Conservation (phyloP, 2,888 invertebrate genomes). For the Caenorhabditis japonica region DNA sequence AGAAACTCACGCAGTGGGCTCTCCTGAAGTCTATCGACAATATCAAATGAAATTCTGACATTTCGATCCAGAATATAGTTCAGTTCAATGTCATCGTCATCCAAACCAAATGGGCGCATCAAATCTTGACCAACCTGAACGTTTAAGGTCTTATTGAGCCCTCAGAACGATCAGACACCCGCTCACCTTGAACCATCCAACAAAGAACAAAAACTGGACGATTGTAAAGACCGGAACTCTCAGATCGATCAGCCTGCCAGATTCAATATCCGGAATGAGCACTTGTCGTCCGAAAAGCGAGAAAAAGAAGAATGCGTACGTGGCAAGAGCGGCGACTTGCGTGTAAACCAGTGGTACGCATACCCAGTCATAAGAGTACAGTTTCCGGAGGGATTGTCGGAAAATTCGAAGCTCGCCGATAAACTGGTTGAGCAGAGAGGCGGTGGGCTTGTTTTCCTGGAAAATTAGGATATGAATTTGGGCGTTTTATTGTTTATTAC, state of each 20-base stretch:
- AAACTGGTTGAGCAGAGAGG: conserved; percentile 62
- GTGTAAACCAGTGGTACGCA: conserved; percentile 68
- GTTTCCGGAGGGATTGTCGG: conserved; percentile 57
- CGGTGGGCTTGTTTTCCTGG: conserved; percentile 58
- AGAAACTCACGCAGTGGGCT: conserved; percentile 51
- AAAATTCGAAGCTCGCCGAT: conserved; percentile 60
- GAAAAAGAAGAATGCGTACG: conserved; percentile 78
- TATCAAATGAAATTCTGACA: conserved; percentile 60
- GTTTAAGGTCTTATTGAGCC: too few species aligned
- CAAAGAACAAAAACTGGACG: conserved; percentile 69
- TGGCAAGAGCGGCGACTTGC: conserved; percentile 78
- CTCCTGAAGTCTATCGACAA: conserved; percentile 61
- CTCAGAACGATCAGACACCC: too few species aligned
- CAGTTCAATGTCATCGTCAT: conserved; percentile 67
- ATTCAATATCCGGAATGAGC: conserved; percentile 52
- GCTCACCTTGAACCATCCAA: conserved; percentile 62
- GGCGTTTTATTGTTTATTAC: conserved; percentile 51
- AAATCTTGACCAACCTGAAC: conserved; percentile 65
- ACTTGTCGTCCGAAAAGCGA: conserved; percentile 78
- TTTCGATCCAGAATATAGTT: conserved; percentile 67
- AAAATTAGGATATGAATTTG: conserved; percentile 33
- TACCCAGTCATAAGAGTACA: conserved; percentile 69
- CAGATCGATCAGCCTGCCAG: conserved; percentile 57
- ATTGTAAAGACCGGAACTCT: conserved; percentile 62
- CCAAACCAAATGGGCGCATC: conserved; percentile 68